A percentile compares a stretch with the other conserved stretches of the same genome.
Evolutionary conservation across 2,888 invertebrate species (phyloP).

Genomic region (Pristionchus arcanus): DNA sequence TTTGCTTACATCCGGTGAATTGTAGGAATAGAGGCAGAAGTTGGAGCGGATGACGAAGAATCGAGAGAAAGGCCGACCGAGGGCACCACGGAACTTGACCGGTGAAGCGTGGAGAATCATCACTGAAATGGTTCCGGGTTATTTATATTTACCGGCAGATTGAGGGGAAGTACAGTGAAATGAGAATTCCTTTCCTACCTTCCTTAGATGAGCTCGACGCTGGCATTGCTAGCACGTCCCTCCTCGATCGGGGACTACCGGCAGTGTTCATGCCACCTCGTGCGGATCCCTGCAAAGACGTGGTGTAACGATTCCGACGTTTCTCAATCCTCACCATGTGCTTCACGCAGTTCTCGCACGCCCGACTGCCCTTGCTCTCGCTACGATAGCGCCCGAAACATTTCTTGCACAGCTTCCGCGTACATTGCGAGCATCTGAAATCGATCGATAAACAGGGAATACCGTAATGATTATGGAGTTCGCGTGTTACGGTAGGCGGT

Average conservation of each 20-base stretch:
- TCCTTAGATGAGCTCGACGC: conserved; percentile 49
- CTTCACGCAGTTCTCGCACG: conserved; percentile 70
- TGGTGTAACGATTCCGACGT: neutral
- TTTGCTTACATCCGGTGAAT: conserved; percentile 67
- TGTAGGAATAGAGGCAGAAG: conserved; percentile 78
- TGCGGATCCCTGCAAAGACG: conserved; percentile 53
- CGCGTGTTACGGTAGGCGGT: neutral
- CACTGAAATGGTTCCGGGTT: neutral
- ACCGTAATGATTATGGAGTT: neutral
- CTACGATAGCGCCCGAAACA: conserved; percentile 73
- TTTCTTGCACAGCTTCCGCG: conserved; percentile 74
- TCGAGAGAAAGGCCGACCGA: conserved; percentile 68
- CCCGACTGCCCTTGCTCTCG: conserved; percentile 67
- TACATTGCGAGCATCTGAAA: conserved; percentile 63
- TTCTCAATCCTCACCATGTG: conserved; percentile 60
- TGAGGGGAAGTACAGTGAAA: neutral
- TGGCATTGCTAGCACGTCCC: conserved; percentile 62
- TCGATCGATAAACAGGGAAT: neutral
- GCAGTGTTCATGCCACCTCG: conserved; percentile 62
- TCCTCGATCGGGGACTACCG: conserved; percentile 54
- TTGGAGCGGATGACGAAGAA: conserved; percentile 76
- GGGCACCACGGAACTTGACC: conserved; percentile 69
- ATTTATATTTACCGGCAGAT: neutral
- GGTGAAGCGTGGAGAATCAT: conserved; percentile 21
- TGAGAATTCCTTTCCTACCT: neutral